Percentiles rank a stretch among this genome's conserved stretches.
phyloP scores from a whole-genome alignment of 2,797 vertebrate genomes.

The Schizopygopsis malacanthus region DNA sequence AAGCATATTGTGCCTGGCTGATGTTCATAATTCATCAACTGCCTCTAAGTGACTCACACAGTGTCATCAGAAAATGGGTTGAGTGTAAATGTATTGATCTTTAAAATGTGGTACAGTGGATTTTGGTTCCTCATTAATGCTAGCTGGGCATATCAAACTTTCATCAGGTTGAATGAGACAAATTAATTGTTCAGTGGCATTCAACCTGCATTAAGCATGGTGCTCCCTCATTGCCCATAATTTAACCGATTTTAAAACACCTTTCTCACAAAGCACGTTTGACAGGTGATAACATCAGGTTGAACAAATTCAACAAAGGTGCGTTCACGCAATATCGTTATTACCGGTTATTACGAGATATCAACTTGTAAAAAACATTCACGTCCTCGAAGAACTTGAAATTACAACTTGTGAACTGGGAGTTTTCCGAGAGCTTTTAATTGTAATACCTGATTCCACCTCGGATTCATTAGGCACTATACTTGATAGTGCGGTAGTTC shows the following conservation, averaged over 20 bases:
- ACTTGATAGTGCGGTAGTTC: neutral
- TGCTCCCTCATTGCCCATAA: neutral
- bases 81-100: constrained; percentile 30
- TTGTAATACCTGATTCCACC: no score
- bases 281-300: neutral
- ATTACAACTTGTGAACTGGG: neutral
- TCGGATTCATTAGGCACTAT: neutral
- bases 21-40: constrained; percentile 39
- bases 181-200: constrained; percentile 43
- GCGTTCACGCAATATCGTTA: neutral
- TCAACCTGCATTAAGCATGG: constrained; percentile 39
- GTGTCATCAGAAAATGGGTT: constrained; percentile 32
- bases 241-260: neutral
- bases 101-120: constrained; percentile 1
- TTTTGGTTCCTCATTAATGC: constrained; percentile 26
- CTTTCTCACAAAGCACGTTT: neutral
- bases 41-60: neutral
- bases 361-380: neutral
- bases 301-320: neutral
- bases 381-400: no score
- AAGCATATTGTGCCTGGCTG: constrained; percentile 17
- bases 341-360: neutral
- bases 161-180: constrained; percentile 34
- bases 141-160: constrained; percentile 38
- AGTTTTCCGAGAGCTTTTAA: neutral